Evolutionary conservation across 92 coral and sea anemone species (phyloP).

Genomic region (Epizoanthus stellaris): DNA sequence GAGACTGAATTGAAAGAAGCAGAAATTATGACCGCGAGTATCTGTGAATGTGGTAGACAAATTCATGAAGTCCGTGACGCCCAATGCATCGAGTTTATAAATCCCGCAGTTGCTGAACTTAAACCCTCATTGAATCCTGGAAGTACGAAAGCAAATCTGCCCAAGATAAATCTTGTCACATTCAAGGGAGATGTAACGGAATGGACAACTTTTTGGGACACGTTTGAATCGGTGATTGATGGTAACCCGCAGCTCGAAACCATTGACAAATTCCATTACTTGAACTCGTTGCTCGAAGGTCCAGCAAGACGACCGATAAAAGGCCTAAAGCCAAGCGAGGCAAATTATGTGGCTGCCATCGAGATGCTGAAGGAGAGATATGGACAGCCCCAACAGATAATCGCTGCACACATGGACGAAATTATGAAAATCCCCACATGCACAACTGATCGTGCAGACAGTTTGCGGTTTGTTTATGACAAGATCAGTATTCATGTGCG

Average conservation of each 20-base stretch:
- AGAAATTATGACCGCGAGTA: slow-evolving; percentile 37
- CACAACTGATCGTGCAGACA: slow-evolving; percentile 22
- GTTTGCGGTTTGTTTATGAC: slow-evolving; percentile 49
- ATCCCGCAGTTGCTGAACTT: not conserved
- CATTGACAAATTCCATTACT: slow-evolving; percentile 16
- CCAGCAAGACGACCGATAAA: not conserved
- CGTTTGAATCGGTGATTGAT: slow-evolving; percentile 39
- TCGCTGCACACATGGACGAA: slow-evolving; percentile 53
- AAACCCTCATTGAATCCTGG: not conserved
- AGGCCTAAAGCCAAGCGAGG: not conserved
- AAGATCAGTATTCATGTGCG: slow-evolving; percentile 54
- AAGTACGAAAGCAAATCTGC: slow-evolving; percentile 49
- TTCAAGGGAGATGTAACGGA: slow-evolving; percentile 50
- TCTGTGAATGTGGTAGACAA: slow-evolving; percentile 8
- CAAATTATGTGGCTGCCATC: not conserved
- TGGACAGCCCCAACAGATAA: not conserved
- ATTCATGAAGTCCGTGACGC: too few species aligned
- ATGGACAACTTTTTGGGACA: slow-evolving; percentile 57
- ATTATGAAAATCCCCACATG: slow-evolving; percentile 41
- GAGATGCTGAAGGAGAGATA: not conserved
- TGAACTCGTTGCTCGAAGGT: slow-evolving; percentile 7
- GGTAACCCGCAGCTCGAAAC: slow-evolving; percentile 6
- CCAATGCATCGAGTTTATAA: not conserved
- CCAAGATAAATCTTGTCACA: slow-evolving; percentile 43
- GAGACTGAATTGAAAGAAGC: slow-evolving; percentile 55